phyloP scores from a whole-genome alignment of 2,888 invertebrate species.

The Leptothorax acervorum region DNA sequence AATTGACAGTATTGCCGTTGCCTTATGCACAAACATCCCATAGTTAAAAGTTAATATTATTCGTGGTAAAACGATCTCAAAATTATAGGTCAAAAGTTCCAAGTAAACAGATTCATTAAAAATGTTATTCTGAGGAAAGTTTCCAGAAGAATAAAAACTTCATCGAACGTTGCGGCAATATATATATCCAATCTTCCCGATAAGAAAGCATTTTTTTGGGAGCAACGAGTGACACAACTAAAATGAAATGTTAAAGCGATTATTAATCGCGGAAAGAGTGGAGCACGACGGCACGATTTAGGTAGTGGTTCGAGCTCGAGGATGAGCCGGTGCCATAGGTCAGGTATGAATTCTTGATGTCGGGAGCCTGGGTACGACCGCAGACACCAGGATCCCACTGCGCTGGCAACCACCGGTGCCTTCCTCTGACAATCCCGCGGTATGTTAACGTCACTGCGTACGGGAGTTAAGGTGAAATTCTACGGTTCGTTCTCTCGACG shows the following conservation, averaged over 20 bases:
- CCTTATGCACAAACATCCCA: background rate
- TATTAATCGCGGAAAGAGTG: conserved; percentile 61
- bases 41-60: background rate
- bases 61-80: background rate
- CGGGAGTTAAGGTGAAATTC: conserved; percentile 26
- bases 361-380: conserved; percentile 77
- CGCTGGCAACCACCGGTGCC: conserved; percentile 64
- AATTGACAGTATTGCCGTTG: background rate
- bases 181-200: background rate
- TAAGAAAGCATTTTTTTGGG: background rate
- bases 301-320: conserved; percentile 46
- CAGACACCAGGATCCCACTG: conserved; percentile 76
- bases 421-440: conserved; percentile 71
- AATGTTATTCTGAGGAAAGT: background rate
- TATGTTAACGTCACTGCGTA: conserved; percentile 73
- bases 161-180: background rate
- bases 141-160: background rate
- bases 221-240: background rate
- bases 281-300: conserved; percentile 50
- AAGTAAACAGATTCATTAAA: background rate
- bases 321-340: conserved; percentile 72
- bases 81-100: background rate
- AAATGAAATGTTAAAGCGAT: conserved; percentile 61
- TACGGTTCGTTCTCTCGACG: background rate
- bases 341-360: conserved; percentile 81